A percentile compares a stretch with the other conserved stretches of the same genome.
phyloP scores from a whole-genome alignment of 2,113 vertebrate genomes.

The Corythaixoides concolor region DNA sequence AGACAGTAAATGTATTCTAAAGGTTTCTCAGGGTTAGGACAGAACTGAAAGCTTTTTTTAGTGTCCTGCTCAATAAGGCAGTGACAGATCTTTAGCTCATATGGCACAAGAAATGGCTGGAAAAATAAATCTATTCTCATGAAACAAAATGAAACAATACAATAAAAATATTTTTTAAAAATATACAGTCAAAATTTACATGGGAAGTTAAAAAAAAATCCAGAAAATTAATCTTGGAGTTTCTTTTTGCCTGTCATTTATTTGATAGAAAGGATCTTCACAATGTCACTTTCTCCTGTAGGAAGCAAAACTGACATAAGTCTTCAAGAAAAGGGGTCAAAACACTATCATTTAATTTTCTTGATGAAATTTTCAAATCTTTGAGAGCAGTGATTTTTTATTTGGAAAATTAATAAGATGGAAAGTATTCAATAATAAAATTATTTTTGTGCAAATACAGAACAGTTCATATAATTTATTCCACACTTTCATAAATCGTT shows the following conservation, averaged over 20 bases:
- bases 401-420: background rate
- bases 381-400: background rate
- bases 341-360: background rate
- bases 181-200: background rate
- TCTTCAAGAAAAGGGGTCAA: background rate
- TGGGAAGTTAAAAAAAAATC: background rate
- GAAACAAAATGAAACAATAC: background rate
- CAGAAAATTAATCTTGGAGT: background rate
- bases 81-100: background rate
- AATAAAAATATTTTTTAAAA: background rate
- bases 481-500: background rate
- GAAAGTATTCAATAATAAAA: background rate
- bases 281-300: background rate
- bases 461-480: background rate
- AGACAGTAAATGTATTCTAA: background rate
- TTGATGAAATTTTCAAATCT: background rate
- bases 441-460: background rate
- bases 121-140: background rate
- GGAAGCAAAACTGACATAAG: background rate
- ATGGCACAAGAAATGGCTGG: background rate
- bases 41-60: background rate
- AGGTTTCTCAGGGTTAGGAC: background rate
- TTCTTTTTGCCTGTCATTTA: background rate
- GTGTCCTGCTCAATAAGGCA: background rate
- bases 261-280: background rate